Evolutionary conservation across 1,140 invertebrate genomes (phyloP).

Genomic region (Rhopalosiphum maidis): DNA sequence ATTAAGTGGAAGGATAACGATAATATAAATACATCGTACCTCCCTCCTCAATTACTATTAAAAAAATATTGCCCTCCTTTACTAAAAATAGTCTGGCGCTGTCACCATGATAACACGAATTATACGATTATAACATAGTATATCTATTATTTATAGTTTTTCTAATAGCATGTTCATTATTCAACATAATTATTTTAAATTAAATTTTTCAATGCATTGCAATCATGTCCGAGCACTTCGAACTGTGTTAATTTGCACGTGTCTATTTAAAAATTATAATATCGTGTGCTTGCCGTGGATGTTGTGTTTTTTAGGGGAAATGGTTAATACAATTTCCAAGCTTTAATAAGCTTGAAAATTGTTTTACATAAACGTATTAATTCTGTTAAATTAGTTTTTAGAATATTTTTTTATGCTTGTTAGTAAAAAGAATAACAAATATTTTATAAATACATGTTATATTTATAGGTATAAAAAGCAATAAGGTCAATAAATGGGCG

Average conservation of each 20-base stretch:
- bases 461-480: not conserved
- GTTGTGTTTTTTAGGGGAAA: not conserved
- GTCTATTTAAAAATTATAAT: not conserved
- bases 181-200: not conserved
- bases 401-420: not conserved
- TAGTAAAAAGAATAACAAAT: not conserved
- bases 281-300: not conserved
- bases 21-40: not conserved
- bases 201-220: not conserved
- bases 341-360: not conserved
- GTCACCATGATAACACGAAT: not conserved
- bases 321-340: not conserved
- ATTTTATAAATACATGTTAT: not conserved
- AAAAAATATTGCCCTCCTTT: not conserved
- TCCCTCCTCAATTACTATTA: too few relatives aligned
- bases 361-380: not conserved
- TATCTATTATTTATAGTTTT: not conserved
- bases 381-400: conserved; percentile 8
- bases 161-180: not conserved
- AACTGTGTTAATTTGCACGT: not conserved
- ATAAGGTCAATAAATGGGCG: conserved; percentile 26
- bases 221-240: not conserved
- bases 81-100: not conserved
- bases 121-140: not conserved
- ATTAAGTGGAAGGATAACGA: not conserved